Conservation (phyloP, 2,888 invertebrate genomes). For the Neuroscelio doddi region DNA sequence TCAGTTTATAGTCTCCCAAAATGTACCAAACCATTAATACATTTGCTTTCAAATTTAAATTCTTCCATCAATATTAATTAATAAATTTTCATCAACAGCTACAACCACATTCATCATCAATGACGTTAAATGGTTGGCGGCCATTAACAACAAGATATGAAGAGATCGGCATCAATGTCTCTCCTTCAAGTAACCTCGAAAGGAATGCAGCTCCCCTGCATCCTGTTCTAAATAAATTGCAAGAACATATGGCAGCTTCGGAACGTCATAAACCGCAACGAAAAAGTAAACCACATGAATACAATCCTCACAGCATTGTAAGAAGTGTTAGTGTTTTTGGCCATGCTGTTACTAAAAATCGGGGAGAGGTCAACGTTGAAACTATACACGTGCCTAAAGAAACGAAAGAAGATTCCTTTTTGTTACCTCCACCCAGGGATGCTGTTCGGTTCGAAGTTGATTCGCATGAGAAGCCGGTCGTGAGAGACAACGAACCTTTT, state of each 20-base stretch:
- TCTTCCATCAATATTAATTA: not conserved
- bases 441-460: slow-evolving; percentile 63
- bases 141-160: slow-evolving; percentile 64
- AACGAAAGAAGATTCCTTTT: slow-evolving; percentile 63
- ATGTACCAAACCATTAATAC: too few species aligned
- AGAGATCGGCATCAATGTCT: slow-evolving; percentile 57
- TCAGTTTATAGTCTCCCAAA: too few species aligned
- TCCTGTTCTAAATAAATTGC: slow-evolving; percentile 63
- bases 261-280: slow-evolving; percentile 57
- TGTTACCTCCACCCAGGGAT: slow-evolving; percentile 65
- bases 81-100: slow-evolving; percentile 39
- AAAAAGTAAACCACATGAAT: slow-evolving; percentile 53
- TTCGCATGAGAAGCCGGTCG: slow-evolving; percentile 56
- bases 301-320: slow-evolving; percentile 51
- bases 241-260: slow-evolving; percentile 63
- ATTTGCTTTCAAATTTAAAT: too few species aligned
- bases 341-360: slow-evolving; percentile 75
- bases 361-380: slow-evolving; percentile 69
- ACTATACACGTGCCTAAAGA: slow-evolving; percentile 58
- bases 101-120: slow-evolving; percentile 62
- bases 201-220: slow-evolving; percentile 54
- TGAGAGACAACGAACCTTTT: slow-evolving; percentile 59
- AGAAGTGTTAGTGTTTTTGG: slow-evolving; percentile 78
- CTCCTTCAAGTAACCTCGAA: slow-evolving; percentile 55
- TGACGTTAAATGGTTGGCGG: slow-evolving; percentile 67